Percentiles rank a stretch among this genome's conserved stretches.
These are phyloP conservation scores for Drosophila persimilis DNA, from an alignment of 1,140 invertebrate species.

Conservation along the genomic window DNA sequence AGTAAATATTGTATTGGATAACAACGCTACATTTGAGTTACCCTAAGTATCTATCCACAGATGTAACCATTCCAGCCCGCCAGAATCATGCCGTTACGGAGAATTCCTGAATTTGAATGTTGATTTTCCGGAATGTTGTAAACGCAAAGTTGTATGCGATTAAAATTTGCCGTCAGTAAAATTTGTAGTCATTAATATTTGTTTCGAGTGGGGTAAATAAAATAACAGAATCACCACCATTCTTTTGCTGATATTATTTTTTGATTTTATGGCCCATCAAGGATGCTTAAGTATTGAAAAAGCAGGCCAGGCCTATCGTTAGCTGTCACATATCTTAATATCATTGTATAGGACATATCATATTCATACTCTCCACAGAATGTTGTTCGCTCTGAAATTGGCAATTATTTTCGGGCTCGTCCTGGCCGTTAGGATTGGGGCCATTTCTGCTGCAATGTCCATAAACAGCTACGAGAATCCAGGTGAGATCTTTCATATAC, in stretches of 20 bases:
- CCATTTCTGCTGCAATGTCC: constrained; percentile 4
- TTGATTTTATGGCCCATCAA: too few species aligned
- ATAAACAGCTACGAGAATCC: constrained; percentile 28
- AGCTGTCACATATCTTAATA: too few species aligned
- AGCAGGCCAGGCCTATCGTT: too few species aligned
- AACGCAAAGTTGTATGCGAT: constrained; percentile 40
- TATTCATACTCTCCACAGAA: constrained; percentile 2
- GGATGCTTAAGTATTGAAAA: too few species aligned
- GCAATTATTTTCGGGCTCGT: too few species aligned
- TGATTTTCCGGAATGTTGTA: constrained; percentile 39
- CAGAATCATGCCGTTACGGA: constrained; percentile 27
- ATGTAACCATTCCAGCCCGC: constrained; percentile 26
- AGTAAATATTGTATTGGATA: constrained; percentile 28
- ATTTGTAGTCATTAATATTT: neutral
- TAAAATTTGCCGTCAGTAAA: constrained; percentile 12
- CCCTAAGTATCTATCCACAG: constrained; percentile 10
- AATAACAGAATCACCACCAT: too few species aligned
- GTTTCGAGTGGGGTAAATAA: too few species aligned
- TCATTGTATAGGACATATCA: neutral
- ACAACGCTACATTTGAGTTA: neutral
- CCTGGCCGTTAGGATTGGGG: neutral
- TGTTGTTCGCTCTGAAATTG: too few species aligned
- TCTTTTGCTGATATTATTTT: too few species aligned
- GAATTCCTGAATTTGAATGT: constrained; percentile 27
- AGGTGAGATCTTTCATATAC: constrained; percentile 21